These are phyloP conservation scores for Atractosteus spatula DNA, from an alignment of 2,113 vertebrate genomes.

Conservation along the genomic window DNA sequence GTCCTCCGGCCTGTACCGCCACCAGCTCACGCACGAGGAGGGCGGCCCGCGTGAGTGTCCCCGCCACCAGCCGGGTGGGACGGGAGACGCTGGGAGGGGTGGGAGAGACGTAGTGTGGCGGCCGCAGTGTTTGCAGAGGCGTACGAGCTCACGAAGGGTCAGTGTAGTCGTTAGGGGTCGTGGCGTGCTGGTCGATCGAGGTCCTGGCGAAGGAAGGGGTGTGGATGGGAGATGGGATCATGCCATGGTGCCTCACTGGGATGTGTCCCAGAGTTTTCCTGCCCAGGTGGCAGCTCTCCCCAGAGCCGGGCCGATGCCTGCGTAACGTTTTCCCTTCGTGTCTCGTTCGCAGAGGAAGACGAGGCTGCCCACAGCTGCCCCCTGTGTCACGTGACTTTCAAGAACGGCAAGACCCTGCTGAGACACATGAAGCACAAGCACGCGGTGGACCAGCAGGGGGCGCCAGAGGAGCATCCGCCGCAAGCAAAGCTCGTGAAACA, in stretches of 20 bases:
- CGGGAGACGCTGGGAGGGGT: background rate
- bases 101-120: background rate
- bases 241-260: too few relatives aligned
- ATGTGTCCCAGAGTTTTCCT: too few relatives aligned
- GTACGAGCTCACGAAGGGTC: too few relatives aligned
- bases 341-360: constrained; percentile 40
- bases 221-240: too few relatives aligned
- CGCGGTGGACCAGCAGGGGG: background rate
- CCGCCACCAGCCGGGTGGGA: background rate
- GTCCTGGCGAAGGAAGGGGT: too few relatives aligned
- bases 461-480: too few relatives aligned
- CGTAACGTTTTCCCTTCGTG: background rate
- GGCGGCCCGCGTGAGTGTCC: constrained; percentile 9
- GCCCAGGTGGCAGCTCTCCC: too few relatives aligned
- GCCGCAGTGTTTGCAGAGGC: background rate
- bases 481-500: too few relatives aligned
- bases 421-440: constrained; percentile 64
- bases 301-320: background rate
- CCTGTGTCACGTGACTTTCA: constrained; percentile 59
- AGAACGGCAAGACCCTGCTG: constrained; percentile 49
- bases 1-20: constrained; percentile 58
- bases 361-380: constrained; percentile 47
- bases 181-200: too few relatives aligned
- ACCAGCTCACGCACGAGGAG: constrained; percentile 47
- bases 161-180: background rate